Evolutionary conservation across 2,113 vertebrate species (phyloP), one percentile per base, ranked within the genome.

Genomic region (Heteronetta atricapilla): DNA sequence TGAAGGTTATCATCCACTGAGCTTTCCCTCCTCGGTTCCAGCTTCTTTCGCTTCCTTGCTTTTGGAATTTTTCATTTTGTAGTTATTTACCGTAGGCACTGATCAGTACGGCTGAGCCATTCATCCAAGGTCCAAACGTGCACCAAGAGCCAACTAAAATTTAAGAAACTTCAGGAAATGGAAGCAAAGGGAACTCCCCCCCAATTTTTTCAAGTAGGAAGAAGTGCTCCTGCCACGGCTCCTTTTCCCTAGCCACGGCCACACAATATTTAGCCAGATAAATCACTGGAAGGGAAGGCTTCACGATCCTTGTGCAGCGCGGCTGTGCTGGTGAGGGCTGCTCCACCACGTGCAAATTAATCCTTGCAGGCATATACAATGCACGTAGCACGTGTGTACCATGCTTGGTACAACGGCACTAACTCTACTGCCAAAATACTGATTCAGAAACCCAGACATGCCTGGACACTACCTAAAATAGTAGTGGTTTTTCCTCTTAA

Each of bases 181-280:
- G 31, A 46, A n/a, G 66, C 20, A n/a, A 68, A 48, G 33, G 14
- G 14, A 68, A 68, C 40, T 68, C 8, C 17, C 4, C 8, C 9
- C 14, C 31, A 48, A 8, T n/a, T n/a, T 68, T 68, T 25, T 42
- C 9, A 38, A 46, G 19, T 14, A n/a, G 20, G 15, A 67, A n/a
- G 23, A 69, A 34, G 67, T 25, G 16, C 56, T 44, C 28, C 69
- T 52, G 56, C 10, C 18, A n/a, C 55, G 38, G 38, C 38, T 38
- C 38, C 38, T 55, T 15, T 25, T 8, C 19, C n/a, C n/a, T 19
- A 53, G 36, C 16, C 25, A 16, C 38, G 59, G 25, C 42, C 19
- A 34, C 18, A 44, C 19, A 56, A 40, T 38, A 36, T 1, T 1
- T 2, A 52, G 36, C 18, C 17, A 4, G 1, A 4, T 4, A 53